These are phyloP conservation scores for Cyclophora punctaria DNA, from an alignment of 2,888 invertebrate species.

Conservation along the genomic window DNA sequence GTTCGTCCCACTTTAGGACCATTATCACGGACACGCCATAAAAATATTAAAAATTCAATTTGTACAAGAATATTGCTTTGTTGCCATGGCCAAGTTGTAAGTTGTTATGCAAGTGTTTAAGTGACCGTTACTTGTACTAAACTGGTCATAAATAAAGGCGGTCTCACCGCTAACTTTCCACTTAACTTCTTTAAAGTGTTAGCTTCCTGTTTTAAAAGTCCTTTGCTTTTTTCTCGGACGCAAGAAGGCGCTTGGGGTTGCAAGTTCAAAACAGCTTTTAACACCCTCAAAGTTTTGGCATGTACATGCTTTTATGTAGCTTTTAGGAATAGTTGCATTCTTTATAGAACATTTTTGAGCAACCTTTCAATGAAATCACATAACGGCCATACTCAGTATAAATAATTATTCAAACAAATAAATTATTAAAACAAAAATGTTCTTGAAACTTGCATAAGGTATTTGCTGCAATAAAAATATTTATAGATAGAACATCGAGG, in stretches of 20 bases:
- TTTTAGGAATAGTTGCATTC: no score
- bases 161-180: slow-evolving; percentile 54
- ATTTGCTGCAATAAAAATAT: slow-evolving; percentile 25
- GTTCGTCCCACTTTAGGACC: slow-evolving; percentile 60
- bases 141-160: slow-evolving; percentile 59
- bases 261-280: slow-evolving; percentile 67
- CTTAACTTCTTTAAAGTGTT: slow-evolving; percentile 69
- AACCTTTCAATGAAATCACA: not conserved
- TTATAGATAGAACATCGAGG: slow-evolving; percentile 34
- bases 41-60: slow-evolving; percentile 60
- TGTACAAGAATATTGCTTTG: slow-evolving; percentile 6
- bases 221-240: slow-evolving; percentile 50
- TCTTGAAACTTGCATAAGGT: slow-evolving; percentile 1
- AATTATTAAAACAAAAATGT: not conserved
- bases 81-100: slow-evolving; percentile 5
- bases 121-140: slow-evolving; percentile 44
- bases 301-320: slow-evolving; percentile 3
- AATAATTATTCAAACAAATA: not conserved
- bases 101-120: slow-evolving; percentile 27
- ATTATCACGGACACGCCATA: slow-evolving; percentile 49
- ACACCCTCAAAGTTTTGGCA: slow-evolving; percentile 38
- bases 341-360: no score
- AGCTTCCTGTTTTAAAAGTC: slow-evolving; percentile 67
- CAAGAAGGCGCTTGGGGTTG: slow-evolving; percentile 58
- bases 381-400: no score